These are phyloP conservation scores for Diuraphis noxia DNA, from an alignment of 1,140 invertebrate genomes.

Conservation along the genomic window DNA sequence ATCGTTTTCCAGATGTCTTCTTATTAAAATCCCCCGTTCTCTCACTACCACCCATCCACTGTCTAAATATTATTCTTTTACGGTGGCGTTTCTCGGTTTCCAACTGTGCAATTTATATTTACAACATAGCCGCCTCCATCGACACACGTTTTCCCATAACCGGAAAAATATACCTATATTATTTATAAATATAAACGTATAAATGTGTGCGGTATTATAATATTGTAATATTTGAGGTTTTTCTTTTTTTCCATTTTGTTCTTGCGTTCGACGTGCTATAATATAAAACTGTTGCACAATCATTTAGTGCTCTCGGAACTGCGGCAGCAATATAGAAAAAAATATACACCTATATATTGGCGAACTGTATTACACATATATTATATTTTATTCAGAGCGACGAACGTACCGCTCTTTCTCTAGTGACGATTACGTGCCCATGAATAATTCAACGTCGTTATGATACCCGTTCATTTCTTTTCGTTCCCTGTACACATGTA, in stretches of 20 bases:
- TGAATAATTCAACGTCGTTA: conserved; percentile 44
- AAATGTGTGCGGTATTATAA: neutral
- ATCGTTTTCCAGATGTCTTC: conserved; percentile 34
- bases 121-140: neutral
- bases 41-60: neutral
- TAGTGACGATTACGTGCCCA: conserved; percentile 20
- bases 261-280: neutral
- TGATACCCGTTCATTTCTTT: neutral
- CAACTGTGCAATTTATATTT: conserved; percentile 21
- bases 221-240: neutral
- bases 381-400: neutral
- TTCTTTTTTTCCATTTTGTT: neutral
- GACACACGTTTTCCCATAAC: neutral
- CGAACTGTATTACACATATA: neutral
- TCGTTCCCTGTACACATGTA: neutral
- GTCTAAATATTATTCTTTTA: neutral
- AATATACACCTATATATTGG: neutral
- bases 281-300: neutral
- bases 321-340: neutral
- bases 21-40: conserved; percentile 15
- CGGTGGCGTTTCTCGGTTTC: neutral
- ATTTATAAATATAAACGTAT: neutral
- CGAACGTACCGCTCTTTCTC: neutral
- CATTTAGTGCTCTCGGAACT: neutral
- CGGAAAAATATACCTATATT: neutral